Evolutionary conservation across 2,797 vertebrate species (phyloP).

Genomic region (Alectoris magna): DNA sequence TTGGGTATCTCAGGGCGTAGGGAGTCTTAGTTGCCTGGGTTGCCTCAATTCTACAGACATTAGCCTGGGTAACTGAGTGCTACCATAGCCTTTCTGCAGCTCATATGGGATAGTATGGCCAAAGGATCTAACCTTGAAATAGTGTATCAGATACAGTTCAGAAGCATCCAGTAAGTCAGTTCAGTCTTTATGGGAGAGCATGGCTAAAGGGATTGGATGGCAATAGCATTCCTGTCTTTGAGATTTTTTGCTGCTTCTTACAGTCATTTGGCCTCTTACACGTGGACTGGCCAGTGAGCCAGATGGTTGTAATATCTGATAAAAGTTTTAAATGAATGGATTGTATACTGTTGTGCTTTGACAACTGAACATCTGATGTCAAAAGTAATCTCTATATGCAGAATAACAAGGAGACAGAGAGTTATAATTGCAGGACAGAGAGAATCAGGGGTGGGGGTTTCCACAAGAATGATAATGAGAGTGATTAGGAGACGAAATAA

Average conservation of each 20-base stretch:
- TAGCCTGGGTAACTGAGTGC: background rate
- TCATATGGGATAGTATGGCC: rapidly evolving
- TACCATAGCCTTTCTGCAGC: background rate
- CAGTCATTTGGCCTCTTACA: background rate
- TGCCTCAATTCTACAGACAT: background rate
- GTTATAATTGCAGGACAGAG: slow-evolving; percentile 33
- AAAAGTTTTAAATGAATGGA: slow-evolving; percentile 13
- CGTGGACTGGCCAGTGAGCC: background rate
- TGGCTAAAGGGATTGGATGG: rapidly evolving
- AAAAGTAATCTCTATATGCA: slow-evolving; percentile 21
- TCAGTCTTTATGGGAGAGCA: background rate
- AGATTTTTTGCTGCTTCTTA: background rate
- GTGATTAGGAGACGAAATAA: slow-evolving; percentile 44
- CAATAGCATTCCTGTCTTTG: background rate
- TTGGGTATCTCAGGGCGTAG: rapidly evolving
- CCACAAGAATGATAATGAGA: slow-evolving; percentile 33
- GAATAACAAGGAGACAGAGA: background rate
- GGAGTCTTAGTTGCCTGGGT: background rate
- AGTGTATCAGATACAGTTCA: background rate
- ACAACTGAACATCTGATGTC: slow-evolving; percentile 34
- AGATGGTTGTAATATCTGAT: slow-evolving; percentile 41
- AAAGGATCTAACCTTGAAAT: background rate
- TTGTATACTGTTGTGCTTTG: background rate
- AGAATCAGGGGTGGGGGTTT: background rate
- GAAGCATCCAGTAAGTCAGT: background rate